Evolutionary conservation across 2,113 vertebrate species (phyloP), one percentile per base, ranked within the genome.

Genomic region (Sylvietta virens): DNA sequence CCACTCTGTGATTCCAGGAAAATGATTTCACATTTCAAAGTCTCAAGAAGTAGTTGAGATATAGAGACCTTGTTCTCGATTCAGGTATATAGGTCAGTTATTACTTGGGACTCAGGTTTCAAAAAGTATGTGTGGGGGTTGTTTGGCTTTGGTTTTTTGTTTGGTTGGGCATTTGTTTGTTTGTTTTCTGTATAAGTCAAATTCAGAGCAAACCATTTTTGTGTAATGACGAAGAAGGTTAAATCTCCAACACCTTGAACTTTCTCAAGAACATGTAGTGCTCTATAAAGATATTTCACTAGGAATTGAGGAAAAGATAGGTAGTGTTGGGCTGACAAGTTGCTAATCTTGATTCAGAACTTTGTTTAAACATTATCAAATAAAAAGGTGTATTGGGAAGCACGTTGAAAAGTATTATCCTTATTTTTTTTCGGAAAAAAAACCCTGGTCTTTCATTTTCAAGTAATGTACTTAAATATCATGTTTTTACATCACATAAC

Each of bases 381-480:
- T 86, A 93, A 82, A 82, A 95, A 93, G 42, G 30, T 13, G 30
- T 45, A 86, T 61, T 53, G 71, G 31, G 37, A 78, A 87, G 18
- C 27, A 92, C 89, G n/a, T 14, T 82, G 33, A 88, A 92, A 91
- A 79, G 20, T 39, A 53, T 65, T 84, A 84, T 48, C 39, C 56
- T 58, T 45, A 88, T 92, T 86, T 11, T 62, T 33, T 78, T 8
- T 69, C 65, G 74, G 72, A 92, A 84, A 91, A 86, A 78, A 66
- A 10, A 0, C 9, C 6, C 12, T 33, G 78, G 8, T 51, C 37
- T 83, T 93, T 94, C 58, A 45, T 91, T 88, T 45, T 82, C 60
- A 90, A 58, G 71, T 95, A 94, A 92, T 90, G 56, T 94, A 84
- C 61, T n/a, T 88, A 96, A 96, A 94, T 91, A 61, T 35, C 26